Evolutionary conservation across 1,140 invertebrate genomes (phyloP), one percentile per base, ranked within the genome.

Genomic region (Drosophila tani): DNA sequence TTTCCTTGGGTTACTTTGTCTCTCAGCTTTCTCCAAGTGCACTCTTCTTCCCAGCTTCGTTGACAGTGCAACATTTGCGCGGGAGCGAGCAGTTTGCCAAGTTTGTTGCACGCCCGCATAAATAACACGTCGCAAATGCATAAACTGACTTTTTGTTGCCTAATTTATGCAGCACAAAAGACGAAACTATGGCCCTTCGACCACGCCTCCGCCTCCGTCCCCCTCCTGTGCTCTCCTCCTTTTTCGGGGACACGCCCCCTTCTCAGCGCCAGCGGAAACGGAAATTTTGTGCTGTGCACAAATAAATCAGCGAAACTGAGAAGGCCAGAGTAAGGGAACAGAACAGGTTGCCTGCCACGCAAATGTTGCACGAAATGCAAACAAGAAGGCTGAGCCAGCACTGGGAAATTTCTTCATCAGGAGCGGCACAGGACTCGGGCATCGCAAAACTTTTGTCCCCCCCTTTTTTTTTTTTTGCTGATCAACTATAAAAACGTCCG

Each of bases 211-310:
- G 53, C 35, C 29, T 27, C 29, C 19, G 14, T 4, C 35, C 19
- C 11, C 19, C 21, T 27, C 56, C n/a, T n/a, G 9, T 12, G 15
- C 1, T 19, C 41, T 3, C 1, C 24, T 40, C 15, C 24, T 59
- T 56, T 60, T 38, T 14, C 14, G 27, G 8, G 55, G 45, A 49
- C 67, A 9, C 57, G 32, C 32, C 27, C 24, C 12, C 17, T 38
- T 35, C 32, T 40, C 49, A 17, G 56, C 27, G 56, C 27, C 43
- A 74, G 57, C 84, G 83, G 84, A 87, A 87, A 88, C 84, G 83
- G 77, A 88, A 88, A 87, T 88, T 88, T 87, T 88, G 84, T 88
- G 80, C 83, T 87, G 76, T 88, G 84, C 76, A 82, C 80, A 87
- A 87, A 87, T 90, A 88, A 88, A 90, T 88, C 85, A 88, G 80